A percentile compares a stretch with the other conserved stretches of the same genome.
Conservation (phyloP, 2,797 vertebrate genomes). For the Orientallactaga sibirica region DNA sequence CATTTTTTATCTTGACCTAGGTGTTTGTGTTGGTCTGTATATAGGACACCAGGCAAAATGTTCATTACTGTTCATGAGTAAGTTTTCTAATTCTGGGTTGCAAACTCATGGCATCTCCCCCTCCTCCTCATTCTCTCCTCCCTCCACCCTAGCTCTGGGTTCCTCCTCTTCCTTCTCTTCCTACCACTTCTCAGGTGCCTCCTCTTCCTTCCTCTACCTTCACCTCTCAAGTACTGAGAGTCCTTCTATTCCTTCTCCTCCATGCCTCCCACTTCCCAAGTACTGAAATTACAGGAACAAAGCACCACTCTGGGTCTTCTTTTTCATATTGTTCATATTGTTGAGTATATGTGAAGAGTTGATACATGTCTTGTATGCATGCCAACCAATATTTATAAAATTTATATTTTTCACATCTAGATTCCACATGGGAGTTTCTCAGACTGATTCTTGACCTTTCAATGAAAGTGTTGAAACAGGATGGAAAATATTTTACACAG, state of each 20-base stretch:
- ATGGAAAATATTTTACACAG: constrained; percentile 99
- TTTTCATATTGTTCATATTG: background rate
- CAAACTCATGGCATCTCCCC: background rate
- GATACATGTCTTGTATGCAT: constrained; percentile 13
- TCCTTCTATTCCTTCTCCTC: too few relatives aligned
- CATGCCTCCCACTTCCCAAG: background rate
- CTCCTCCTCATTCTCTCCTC: too few relatives aligned
- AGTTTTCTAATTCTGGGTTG: background rate
- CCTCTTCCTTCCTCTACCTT: too few relatives aligned
- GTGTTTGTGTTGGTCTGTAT: background rate
- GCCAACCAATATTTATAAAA: background rate
- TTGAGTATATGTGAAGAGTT: constrained; percentile 26
- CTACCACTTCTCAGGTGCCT: too few relatives aligned
- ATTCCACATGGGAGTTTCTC: constrained; percentile 98
- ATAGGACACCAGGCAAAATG: background rate
- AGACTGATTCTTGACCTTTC: constrained; percentile 98
- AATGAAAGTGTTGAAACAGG: constrained; percentile 95
- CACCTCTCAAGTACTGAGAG: too few relatives aligned
- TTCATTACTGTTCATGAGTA: background rate
- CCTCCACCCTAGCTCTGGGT: too few relatives aligned
- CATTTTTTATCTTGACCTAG: background rate
- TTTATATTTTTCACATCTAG: constrained; percentile 84
- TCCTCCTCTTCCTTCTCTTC: too few relatives aligned
- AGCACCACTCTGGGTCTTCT: background rate
- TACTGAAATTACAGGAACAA: background rate